Evolutionary conservation across 2,113 vertebrate species (phyloP), one percentile per base, ranked within the genome.

Genomic region (Saimiri boliviensis): DNA sequence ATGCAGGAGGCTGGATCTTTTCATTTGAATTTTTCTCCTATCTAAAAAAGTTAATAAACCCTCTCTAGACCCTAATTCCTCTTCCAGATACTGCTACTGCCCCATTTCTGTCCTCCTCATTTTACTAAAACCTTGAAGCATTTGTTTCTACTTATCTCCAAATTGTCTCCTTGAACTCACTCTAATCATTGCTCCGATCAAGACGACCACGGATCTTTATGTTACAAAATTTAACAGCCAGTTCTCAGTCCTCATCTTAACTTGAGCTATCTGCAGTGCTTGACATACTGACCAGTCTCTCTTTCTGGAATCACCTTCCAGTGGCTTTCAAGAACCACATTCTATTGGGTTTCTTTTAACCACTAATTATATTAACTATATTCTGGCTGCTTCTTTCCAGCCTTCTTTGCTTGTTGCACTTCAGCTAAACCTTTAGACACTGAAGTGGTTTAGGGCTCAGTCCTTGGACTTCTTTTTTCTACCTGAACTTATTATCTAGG

Each of bases 11-110:
- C 27, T 84, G 20, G 19, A 79, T 87, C 35, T 60, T 87, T 7
- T 84, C 63, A 84, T 66, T 37, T 88, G 14, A 95, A 96, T 95
- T 82, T 89, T 74, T 94, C 21, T 84, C 35, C 47, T 52, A 91
- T 74, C 40, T 45, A 47, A 54, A 71, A 94, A 76, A 42, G 5
- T 88, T 63, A 92, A 35, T 81, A 86, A 95, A 83, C 20, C 8
- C 3, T 94, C 20, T 40, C 56, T 94, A 49, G 40, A 80, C 12
- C 20, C 2, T n/a, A 35, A 45, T 81, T 42, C 6, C 14, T 77
- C 40, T 66, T 40, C 27, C 9, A 91, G 52, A 76, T 85, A 45
- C 19, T 84, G 20, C 13, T 47, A 71, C n/a, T 88, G 10, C 6
- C 13, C 23, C 71, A 52, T 5, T 60, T 27, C 30, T 58, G 25